Conservation (phyloP, 2,888 invertebrate genomes). For the Cancer borealis region DNA sequence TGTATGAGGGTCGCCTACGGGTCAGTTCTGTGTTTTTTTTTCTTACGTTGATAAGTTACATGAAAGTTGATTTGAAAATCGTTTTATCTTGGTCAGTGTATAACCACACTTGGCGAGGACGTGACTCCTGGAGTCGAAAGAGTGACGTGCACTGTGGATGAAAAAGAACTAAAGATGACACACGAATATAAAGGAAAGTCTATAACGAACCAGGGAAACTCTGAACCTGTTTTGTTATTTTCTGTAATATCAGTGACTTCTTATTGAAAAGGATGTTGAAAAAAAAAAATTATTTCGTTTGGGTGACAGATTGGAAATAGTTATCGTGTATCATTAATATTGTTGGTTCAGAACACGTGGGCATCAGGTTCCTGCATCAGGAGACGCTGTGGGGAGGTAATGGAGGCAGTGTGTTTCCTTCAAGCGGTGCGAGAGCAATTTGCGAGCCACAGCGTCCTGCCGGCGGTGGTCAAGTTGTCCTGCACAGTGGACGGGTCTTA, state of each 20-base stretch:
- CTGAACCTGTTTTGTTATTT: neutral
- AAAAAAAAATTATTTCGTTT: neutral
- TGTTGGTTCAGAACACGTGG: neutral
- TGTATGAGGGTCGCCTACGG: neutral
- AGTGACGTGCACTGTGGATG: too few species aligned
- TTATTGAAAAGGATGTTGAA: neutral
- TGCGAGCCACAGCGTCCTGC: neutral
- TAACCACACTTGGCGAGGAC: neutral
- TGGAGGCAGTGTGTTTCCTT: slow-evolving; percentile 12
- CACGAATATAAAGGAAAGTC: too few species aligned
- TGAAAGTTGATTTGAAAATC: neutral
- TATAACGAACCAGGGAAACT: neutral
- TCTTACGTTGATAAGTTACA: neutral
- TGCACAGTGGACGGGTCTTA: neutral
- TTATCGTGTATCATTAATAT: neutral
- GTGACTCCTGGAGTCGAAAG: neutral
- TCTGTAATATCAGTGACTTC: neutral
- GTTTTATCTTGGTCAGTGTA: neutral
- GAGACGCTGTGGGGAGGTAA: slow-evolving; percentile 10
- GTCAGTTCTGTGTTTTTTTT: neutral
- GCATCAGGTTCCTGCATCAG: neutral
- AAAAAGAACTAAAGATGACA: too few species aligned
- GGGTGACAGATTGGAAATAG: neutral
- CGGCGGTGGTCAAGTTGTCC: slow-evolving; percentile 20
- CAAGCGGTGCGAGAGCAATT: slow-evolving; percentile 20